A percentile compares a stretch with the other conserved stretches of the same genome.
These are phyloP conservation scores for Mnemiopsis leidyi DNA, from an alignment of 37 sponge, comb jelly and placozoan species.

Conservation along the genomic window DNA sequence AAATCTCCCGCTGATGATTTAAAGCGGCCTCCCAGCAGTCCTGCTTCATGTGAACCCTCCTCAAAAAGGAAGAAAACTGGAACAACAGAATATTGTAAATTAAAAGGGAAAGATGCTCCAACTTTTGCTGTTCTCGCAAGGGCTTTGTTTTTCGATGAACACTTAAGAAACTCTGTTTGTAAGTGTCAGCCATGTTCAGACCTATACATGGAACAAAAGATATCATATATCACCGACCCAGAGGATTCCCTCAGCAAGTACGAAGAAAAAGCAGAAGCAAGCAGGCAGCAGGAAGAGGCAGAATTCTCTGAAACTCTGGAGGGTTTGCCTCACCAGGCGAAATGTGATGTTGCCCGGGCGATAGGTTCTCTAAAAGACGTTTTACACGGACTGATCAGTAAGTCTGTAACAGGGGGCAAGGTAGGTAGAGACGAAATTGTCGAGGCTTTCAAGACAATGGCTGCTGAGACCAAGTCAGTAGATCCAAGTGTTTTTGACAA, in stretches of 20 bases:
- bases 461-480: not conserved
- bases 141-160: slow-evolving; percentile 3
- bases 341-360: slow-evolving; percentile 49
- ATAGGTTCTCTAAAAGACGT: not conserved
- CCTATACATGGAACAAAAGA: slow-evolving; percentile 67
- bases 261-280: slow-evolving; percentile 69
- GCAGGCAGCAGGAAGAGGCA: not conserved
- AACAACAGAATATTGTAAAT: not conserved
- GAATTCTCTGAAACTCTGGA: not conserved
- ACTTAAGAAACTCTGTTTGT: not conserved
- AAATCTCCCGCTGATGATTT: too few relatives aligned
- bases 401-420: not conserved
- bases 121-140: too few relatives aligned
- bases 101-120: too few relatives aligned
- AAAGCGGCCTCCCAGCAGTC: not conserved
- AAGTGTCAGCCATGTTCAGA: slow-evolving; percentile 39
- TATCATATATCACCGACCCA: slow-evolving; percentile 74
- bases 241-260: slow-evolving; percentile 76
- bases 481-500: slow-evolving; percentile 49
- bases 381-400: not conserved
- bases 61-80: slow-evolving; percentile 68
- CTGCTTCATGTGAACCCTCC: slow-evolving; percentile 65
- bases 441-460: slow-evolving; percentile 34
- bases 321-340: slow-evolving; percentile 15
- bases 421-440: not conserved